A percentile compares a stretch with the other conserved stretches of the same genome.
Evolutionary conservation across 2,888 invertebrate genomes (phyloP).

Genomic region (Automeris io): DNA sequence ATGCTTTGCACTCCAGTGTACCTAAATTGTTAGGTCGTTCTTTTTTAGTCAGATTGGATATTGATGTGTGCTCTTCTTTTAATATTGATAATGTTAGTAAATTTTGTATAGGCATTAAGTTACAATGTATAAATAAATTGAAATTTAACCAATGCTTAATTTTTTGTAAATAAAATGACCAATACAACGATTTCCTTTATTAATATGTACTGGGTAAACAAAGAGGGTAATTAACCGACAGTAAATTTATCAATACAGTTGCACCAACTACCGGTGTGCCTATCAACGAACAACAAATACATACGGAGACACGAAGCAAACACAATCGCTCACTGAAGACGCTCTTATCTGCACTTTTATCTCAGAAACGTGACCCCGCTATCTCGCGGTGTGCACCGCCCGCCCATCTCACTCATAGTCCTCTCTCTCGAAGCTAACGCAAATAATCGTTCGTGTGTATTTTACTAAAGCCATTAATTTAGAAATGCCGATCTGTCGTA

Average conservation of each 20-base stretch:
- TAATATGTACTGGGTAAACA: neutral
- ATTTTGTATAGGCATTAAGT: too few relatives aligned
- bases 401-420: constrained; percentile 56
- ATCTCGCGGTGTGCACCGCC: constrained; percentile 52
- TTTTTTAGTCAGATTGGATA: too few relatives aligned
- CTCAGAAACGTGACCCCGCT: constrained; percentile 70
- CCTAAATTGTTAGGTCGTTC: too few relatives aligned
- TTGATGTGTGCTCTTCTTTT: too few relatives aligned
- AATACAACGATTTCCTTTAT: neutral
- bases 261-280: constrained; percentile 4
- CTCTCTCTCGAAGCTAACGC: constrained; percentile 35
- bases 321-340: constrained; percentile 63
- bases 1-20: too few relatives aligned
- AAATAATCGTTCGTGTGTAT: constrained; percentile 41
- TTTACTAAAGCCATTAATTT: constrained; percentile 57
- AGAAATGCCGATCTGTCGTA: constrained; percentile 58
- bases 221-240: neutral
- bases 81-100: too few relatives aligned
- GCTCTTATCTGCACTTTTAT: constrained; percentile 61
- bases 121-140: too few relatives aligned
- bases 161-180: too few relatives aligned
- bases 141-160: too few relatives aligned
- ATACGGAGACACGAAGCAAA: constrained; percentile 30
- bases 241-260: constrained; percentile 2
- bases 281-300: constrained; percentile 14